Base-by-base conservation (phyloP, 2,113 vertebrate species). In the Ursus arctos region DNA sequence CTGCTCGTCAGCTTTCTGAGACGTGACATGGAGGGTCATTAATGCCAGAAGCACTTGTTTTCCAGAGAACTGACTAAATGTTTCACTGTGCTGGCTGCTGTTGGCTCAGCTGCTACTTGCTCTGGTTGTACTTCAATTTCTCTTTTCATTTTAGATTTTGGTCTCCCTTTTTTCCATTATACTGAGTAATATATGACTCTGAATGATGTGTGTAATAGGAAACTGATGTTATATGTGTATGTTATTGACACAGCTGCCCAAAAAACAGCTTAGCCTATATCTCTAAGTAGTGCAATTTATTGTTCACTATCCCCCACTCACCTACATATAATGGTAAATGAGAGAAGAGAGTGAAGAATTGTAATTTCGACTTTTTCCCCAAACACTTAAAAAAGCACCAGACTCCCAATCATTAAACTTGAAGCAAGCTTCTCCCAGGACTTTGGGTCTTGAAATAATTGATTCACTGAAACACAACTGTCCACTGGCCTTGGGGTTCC, bases 161-260 rank as follows among this genome's bases (percentile, higher is more conserved):
- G 79, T 97, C 94, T 95, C 89, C 97, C 55, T 94, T 98, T 98
- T 98, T 98, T 95, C 98, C 98, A 98, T 99, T 98, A 96, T 97
- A 96, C 97, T 97, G 98, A 98, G 98, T 98, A 99, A 99, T 98
- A 98, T 97, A 98, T 98, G 98, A 98, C 97, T 96, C 96, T 98
- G 97, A 98, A 98, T 98, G 98, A 98, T 98, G 98, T 98, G 88
- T 98, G 85, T 98, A 98, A 98, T 98, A 98, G 97, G 96, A 99
- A 99, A 98, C 98, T 98, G 98, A 98, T 98, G 98, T 97, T 98
- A 98, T 98, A 89, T 98, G 95, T 98, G 92, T 97, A 97, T 93
- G 98, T 98, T 98, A 98, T 98, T 98, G 98, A 98, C 98, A 98
- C 90, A 97, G 98, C 95, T 97, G 98, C 97, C 98, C 98, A 94